Evolutionary conservation across 1,140 invertebrate genomes (phyloP), one percentile per base, ranked within the genome.

Genomic region (Zaprionus africanus): DNA sequence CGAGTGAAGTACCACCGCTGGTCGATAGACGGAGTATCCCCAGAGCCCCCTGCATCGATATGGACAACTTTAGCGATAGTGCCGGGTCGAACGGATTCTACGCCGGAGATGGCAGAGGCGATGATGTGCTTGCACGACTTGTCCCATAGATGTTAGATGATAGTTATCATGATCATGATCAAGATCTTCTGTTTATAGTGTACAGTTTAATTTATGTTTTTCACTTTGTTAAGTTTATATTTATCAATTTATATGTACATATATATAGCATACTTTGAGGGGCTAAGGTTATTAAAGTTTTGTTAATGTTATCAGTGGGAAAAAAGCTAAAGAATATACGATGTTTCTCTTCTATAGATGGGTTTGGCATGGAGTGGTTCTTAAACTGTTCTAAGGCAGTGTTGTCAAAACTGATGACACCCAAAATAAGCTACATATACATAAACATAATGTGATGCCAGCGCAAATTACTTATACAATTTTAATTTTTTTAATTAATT

Each of bases 101-200:
- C 64, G 66, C 61, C 9, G 65, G 82, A 77, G 43, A 58, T 56
- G 59, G 31, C 85, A 46, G 65, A 65, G 28, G 49, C 73, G 78
- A 92, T 87, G 91, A 90, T 82, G 77, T 79, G 60, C 70, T 78
- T 88, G 76, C 77, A 63, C 67, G 79, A 77, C 76, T 84, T 86
- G 78, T 90, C 64, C 63, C 87, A 58, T 87, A 92, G 71, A 77
- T 90, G 58, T 41, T 57, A 92, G 74, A 75, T 90, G 65, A 49
- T 53, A 3, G 28, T 7, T 31, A 7, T 31, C 7, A 31, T 7
- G 28, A 31, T 31, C 7, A 31, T 38, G 4, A 24, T 59, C 34
- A 6, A 22, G 34, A 9, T 5, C 9, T 49, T 5, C 19, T 49
- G 5, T 5, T 13, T 12, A 36, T 36, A 11, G 4, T 13, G 34